Base-by-base conservation (phyloP, 2,888 invertebrate species). In the Spilarctia lutea region DNA sequence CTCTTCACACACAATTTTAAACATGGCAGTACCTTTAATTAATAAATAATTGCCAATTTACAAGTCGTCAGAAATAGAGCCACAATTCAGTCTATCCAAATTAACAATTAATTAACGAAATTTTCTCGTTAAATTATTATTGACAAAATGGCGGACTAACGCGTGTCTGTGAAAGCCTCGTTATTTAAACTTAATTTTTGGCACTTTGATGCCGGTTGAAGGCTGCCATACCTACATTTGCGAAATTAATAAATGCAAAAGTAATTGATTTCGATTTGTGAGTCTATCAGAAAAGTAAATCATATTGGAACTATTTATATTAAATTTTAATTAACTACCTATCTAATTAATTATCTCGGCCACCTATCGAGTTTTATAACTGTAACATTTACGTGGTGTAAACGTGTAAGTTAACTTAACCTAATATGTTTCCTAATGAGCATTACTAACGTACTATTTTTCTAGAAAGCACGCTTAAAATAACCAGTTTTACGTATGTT, bases 1-100 rank as follows among this genome's bases (percentile, higher is more conserved):
- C 79, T 83, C 81, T 71, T 75, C 70, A 77, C 20, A 69, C 68
- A 69, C 7, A 52, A 48, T 20, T 63, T 68, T 66, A 70, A 68
- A 72, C 70, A 65, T 68, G 60, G 27, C 35, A 52, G 68, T 75
- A 65, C 65, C 72, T 74, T 63, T 16, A 65, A 72, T 20, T 45
- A 72, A 60, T 76, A 72, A 80, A 82, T 83, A 86, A 81, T 75
- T 78, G 71, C 68, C 79, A 88, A 87, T 86, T 83, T 84, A 80
- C 80, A 78, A 82, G 77, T 83, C 82, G 85, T 82, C 65, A 65
- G 30, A 45, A 66, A 73, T 83, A 80, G 66, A 65, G 72, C 73
- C 42, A 72, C 72, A 24, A 65, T 71, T 56, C 68, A 65, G n/a
- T 77, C 73, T 79, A 82, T 81, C 77, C 66, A 75, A 70, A 79